Percentiles rank a stretch among this genome's conserved stretches.
phyloP scores from a whole-genome alignment of 1,140 invertebrate genomes.

The Archivesica marissinica region DNA sequence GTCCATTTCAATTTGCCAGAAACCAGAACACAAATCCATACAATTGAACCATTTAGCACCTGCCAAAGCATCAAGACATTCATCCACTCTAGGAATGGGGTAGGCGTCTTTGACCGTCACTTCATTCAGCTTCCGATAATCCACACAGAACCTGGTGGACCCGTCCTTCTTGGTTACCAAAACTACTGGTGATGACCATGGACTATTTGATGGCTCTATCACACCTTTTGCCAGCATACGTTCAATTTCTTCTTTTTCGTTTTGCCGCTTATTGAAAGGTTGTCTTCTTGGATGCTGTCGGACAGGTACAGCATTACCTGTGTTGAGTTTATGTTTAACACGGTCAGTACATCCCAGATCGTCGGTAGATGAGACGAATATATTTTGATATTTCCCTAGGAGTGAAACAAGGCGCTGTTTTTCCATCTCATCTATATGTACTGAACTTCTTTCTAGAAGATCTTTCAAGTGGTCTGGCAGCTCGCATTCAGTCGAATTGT shows the following conservation, averaged over 20 bases:
- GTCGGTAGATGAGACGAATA: conserved; percentile 40
- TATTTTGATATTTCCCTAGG: conserved; percentile 28
- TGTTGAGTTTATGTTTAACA: conserved; percentile 45
- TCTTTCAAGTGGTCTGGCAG: conserved; percentile 43
- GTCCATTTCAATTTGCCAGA: conserved; percentile 81
- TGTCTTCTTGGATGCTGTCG: conserved; percentile 40
- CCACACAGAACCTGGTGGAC: conserved; percentile 84
- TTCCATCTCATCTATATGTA: conserved; percentile 7
- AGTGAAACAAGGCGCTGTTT: conserved; percentile 18
- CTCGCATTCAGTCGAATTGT: too few relatives aligned
- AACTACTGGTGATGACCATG: conserved; percentile 85
- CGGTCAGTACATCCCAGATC: conserved; percentile 48
- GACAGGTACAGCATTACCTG: conserved; percentile 39
- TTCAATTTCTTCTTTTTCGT: conserved; percentile 36
- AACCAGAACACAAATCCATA: conserved; percentile 63
- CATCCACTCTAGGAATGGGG: conserved; percentile 53
- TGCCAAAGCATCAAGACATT: conserved; percentile 52
- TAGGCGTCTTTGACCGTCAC: conserved; percentile 61
- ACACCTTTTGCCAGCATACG: conserved; percentile 77
- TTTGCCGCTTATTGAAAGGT: conserved; percentile 18
- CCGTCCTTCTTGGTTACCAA: conserved; percentile 84
- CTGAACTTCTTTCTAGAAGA: background rate
- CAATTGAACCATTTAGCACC: conserved; percentile 46
- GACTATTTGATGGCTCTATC: conserved; percentile 78
- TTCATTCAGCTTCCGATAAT: conserved; percentile 82